Percentiles rank a stretch among this genome's conserved stretches.
These are phyloP conservation scores for Xenopus petersii DNA, from an alignment of 2,797 vertebrate genomes.

Conservation along the genomic window DNA sequence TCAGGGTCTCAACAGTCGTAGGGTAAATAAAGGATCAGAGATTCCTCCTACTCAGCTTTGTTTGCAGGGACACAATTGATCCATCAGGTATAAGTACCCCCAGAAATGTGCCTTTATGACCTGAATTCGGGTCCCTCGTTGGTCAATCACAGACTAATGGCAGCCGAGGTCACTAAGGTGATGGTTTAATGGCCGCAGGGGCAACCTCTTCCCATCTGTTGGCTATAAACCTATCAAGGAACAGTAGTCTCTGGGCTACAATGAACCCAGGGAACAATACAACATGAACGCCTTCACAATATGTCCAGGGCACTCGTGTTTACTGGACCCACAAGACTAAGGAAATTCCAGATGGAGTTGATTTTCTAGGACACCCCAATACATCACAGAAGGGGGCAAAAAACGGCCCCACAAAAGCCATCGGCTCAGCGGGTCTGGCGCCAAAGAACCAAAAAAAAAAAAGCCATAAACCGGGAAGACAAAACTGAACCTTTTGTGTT, in stretches of 20 bases:
- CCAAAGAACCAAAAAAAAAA: too few species aligned
- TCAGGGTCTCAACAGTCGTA: too few species aligned
- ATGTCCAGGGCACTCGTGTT: background rate
- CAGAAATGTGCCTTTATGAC: background rate
- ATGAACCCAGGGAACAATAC: rapidly evolving
- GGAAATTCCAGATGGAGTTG: too few species aligned
- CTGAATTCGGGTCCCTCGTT: background rate
- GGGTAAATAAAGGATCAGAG: too few species aligned
- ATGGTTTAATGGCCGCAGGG: conserved; percentile 14
- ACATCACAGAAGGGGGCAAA: too few species aligned
- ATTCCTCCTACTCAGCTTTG: background rate
- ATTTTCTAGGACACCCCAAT: too few species aligned
- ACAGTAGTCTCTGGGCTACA: background rate
- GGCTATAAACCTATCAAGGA: conserved; percentile 14
- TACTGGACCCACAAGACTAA: too few species aligned
- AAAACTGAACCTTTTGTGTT: too few species aligned
- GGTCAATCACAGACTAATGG: conserved; percentile 16
- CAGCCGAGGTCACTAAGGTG: background rate
- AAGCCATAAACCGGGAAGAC: too few species aligned
- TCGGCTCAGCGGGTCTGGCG: too few species aligned
- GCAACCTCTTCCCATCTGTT: conserved; percentile 17
- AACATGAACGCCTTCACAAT: rapidly evolving
- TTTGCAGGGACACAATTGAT: too few species aligned
- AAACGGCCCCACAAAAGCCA: too few species aligned
- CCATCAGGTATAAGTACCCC: background rate